Base-by-base conservation (phyloP, 1,140 invertebrate genomes). In the Drosophila sp. region DNA sequence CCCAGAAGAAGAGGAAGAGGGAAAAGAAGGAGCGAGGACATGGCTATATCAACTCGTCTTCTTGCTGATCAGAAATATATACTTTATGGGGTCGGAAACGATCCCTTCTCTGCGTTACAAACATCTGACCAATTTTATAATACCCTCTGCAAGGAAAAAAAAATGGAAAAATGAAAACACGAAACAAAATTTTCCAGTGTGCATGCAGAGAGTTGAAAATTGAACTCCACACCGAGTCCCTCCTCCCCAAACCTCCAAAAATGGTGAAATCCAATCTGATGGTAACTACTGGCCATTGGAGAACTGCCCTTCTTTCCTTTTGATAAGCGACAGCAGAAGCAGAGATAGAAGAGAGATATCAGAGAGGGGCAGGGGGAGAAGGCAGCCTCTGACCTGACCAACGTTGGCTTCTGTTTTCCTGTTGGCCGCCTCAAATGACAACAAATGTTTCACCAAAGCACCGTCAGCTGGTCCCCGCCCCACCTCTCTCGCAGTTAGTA, bases 361-460 rank as follows among this genome's bases (percentile, higher is more conserved):
- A 25, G 3, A 25, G 2, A 7, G 25, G 44, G 8, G 44, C 0
- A 17, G 40, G 8, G 25, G 1, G 27, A 41, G 58, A 38, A 27
- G 38, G 41, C 38, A 63, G 44, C 72, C 61, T 57, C 60, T 56
- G 33, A 76, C 56, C 61, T 44, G 60, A 76, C 74, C 74, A 76
- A 73, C 73, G 30, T 56, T 44, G 66, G 35, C 60, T 67, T 55
- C 66, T 54, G 65, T 76, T 57, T 44, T 33, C 29, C 60, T 32
- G 60, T 47, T 47, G 27, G 60, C 58, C 41, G 72, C 30, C 76
- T 76, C 73, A 62, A 41, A 76, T 76, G 73, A 76, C 73, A 76
- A 76, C 74, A 64, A 60, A 76, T 70, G 72, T 76, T 63, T 73
- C 72, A 76, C 57, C 73, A 76, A 76, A 76, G 72, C 69, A 25